Evolutionary conservation across 1,140 invertebrate species (phyloP), one percentile per base, ranked within the genome.

Genomic region (Bombus haemorrhoidalis): DNA sequence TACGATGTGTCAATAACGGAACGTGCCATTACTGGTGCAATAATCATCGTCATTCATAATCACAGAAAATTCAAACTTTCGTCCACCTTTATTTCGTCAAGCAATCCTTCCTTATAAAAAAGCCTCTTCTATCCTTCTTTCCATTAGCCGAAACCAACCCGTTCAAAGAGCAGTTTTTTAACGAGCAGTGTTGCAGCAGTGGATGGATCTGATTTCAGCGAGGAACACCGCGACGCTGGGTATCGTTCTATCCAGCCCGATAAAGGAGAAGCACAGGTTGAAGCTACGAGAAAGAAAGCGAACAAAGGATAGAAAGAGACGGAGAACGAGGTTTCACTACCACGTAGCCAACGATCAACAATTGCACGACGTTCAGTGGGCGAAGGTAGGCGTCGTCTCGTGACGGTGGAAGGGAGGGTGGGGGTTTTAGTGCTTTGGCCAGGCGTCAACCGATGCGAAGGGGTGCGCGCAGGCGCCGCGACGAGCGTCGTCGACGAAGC

Each of bases 311-410:
- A 41, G 32, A 66, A 15, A 64, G 86, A 62, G 86, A 75, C 13
- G 28, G 34, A 18, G 81, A 32, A 41, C 64, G 68, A 12, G 87
- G 68, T 59, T 57, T 73, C 78, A 80, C 77, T 76, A 88, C 81
- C 87, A 82, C 79, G 79, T 90, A 90, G 79, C 89, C 92, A 94
- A 93, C 92, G 92, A 94, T 94, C 92, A 94, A 93, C 93, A 94
- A 94, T 93, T 93, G 91, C 83, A 87, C 83, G 81, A 88, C 80
- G 87, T 83, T 87, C 78, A 89, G 76, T 59, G 53, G 77, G 83
- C 34, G 83, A 75, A 85, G 87, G 81, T 86, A 89, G 84, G 87
- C 87, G 89, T 87, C 86, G 89, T 90, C 88, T 79, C 75, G 75
- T 86, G 78, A 80, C 80, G 81, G 75, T 39, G 71, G 68, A 69